Conservation (phyloP, 2,888 invertebrate species). For the Drosophila gaucha region DNA sequence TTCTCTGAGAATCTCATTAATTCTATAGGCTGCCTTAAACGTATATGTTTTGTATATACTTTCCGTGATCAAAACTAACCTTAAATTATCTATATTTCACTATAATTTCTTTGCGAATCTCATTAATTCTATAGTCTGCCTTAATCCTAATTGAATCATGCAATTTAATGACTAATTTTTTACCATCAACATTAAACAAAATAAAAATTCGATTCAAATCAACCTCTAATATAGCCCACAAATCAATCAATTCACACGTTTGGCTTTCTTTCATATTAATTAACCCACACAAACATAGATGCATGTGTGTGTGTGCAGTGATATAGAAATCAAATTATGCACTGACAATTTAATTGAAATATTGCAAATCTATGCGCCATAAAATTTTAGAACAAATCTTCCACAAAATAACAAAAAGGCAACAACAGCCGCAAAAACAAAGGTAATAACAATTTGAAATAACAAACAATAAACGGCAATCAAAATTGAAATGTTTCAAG, state of each 20-base stretch:
- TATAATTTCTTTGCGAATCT: too few relatives aligned
- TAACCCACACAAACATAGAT: constrained; percentile 9
- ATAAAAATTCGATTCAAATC: constrained; percentile 10
- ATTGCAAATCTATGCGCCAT: constrained; percentile 74
- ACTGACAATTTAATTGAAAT: constrained; percentile 76
- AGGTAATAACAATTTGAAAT: constrained; percentile 37
- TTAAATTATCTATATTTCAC: too few relatives aligned
- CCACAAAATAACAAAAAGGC: constrained; percentile 49
- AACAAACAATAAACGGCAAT: constrained; percentile 61
- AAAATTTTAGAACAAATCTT: constrained; percentile 78
- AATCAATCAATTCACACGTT: constrained; percentile 39
- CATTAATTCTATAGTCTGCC: too few relatives aligned
- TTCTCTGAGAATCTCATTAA: too few relatives aligned
- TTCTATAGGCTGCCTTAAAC: too few relatives aligned
- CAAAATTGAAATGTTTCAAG: constrained; percentile 73
- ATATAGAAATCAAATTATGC: constrained; percentile 52
- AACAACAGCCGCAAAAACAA: constrained; percentile 30
- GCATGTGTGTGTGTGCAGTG: constrained; percentile 7
- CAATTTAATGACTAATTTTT: too few relatives aligned
- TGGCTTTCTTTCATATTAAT: constrained; percentile 51
- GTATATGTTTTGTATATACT: too few relatives aligned
- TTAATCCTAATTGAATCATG: too few relatives aligned
- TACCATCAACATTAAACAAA: background rate
- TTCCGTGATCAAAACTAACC: too few relatives aligned
- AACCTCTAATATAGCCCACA: constrained; percentile 10